phyloP scores from a whole-genome alignment of 2,113 vertebrate genomes.

The Hyperopisus bebe region DNA sequence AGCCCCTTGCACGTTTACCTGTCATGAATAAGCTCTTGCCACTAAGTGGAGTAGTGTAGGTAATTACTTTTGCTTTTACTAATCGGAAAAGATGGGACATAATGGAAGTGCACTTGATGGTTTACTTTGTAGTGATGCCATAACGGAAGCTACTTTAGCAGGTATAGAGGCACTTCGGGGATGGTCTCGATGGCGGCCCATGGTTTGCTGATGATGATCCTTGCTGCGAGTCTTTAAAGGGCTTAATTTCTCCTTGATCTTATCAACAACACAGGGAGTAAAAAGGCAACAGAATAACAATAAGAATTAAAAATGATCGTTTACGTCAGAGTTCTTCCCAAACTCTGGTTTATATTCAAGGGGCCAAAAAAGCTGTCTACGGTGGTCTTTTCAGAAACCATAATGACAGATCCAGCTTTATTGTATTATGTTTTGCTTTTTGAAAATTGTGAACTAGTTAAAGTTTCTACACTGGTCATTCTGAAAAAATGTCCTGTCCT shows the following conservation, averaged over 20 bases:
- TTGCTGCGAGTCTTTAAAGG: neutral
- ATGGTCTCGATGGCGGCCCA: neutral
- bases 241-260: neutral
- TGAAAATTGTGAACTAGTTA: neutral
- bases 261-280: neutral
- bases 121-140: neutral
- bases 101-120: neutral
- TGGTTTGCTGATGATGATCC: neutral
- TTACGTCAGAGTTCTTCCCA: neutral
- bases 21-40: neutral
- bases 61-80: neutral
- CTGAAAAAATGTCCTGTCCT: neutral
- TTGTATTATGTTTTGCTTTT: neutral
- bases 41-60: neutral
- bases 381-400: neutral
- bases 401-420: neutral
- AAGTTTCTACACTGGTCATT: neutral
- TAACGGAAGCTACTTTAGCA: neutral
- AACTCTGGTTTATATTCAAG: neutral
- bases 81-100: neutral
- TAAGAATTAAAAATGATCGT: neutral
- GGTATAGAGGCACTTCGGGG: neutral
- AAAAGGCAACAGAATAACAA: neutral
- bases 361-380: neutral
- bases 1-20: neutral